A percentile compares a stretch with the other conserved stretches of the same genome.
Evolutionary conservation across 2,113 vertebrate genomes (phyloP).

Genomic region (Petromus typicus): DNA sequence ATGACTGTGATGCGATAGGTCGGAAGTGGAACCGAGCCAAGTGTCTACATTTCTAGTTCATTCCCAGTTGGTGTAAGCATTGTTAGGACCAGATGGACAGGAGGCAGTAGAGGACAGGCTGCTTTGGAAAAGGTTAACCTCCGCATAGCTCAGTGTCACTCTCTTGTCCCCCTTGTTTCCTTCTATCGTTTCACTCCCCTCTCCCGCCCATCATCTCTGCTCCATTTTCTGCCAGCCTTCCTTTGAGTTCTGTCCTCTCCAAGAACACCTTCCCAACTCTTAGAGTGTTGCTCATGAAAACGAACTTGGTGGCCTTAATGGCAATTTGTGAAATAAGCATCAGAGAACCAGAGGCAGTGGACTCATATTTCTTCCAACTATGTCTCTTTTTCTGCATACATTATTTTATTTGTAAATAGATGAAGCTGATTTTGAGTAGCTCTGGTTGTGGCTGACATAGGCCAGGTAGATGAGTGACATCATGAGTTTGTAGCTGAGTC

Average conservation of each 20-base stretch:
- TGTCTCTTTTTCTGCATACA: neutral
- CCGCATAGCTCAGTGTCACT: neutral
- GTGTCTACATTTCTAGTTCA: neutral
- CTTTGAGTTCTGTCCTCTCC: neutral
- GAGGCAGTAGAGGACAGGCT: neutral
- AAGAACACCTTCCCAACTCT: neutral
- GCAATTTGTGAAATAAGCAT: neutral
- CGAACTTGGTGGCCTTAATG: neutral
- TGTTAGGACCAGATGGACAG: neutral
- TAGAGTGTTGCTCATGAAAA: neutral
- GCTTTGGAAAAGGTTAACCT: neutral
- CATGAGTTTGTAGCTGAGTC: neutral
- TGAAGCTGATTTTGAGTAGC: neutral
- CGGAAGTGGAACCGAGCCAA: neutral
- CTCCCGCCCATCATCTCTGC: neutral
- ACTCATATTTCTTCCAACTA: neutral
- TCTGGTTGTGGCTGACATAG: neutral
- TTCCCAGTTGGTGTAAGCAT: neutral
- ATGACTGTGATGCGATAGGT: neutral
- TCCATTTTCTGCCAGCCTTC: neutral
- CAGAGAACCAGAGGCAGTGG: neutral
- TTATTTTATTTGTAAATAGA: neutral
- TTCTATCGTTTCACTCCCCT: neutral
- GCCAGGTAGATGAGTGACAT: neutral
- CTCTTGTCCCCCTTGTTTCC: neutral